Base-by-base conservation (phyloP, 2,888 invertebrate genomes). In the Cephus pulcher region DNA sequence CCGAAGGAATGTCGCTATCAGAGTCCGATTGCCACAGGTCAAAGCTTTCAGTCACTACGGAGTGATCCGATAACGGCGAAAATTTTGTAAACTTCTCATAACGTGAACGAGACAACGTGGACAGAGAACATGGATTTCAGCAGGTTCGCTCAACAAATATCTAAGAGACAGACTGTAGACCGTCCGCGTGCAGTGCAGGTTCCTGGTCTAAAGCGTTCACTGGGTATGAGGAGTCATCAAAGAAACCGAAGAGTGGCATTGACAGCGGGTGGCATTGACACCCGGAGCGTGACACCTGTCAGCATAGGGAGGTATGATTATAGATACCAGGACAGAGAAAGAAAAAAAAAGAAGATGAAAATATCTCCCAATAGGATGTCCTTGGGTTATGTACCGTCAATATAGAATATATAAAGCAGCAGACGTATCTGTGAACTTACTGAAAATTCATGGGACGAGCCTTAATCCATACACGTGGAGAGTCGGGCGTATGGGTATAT, bases 21-120 rank as follows among this genome's bases (percentile, higher is more conserved):
- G 85, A 85, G 85, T 82, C 86, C 88, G 88, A 88, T 89, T 89
- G 89, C 87, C 87, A 90, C 89, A 89, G 90, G 90, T 90, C 90
- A 90, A 87, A 90, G 88, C 88, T 87, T 88, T 88, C 86, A 88
- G 88, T 84, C 87, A 84, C 83, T 85, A 83, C 82, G 81, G 40
- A 40, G 15, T 80, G 78, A 76, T 77, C 77, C 82, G 87, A 88
- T 87, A 88, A 87, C 83, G 78, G 81, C 82, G 83, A 84, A 40
- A 86, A 85, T 87, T 89, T 86, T 84, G 86, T 83, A 82, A 86
- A 83, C 84, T 40, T 40, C 40, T 40, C 83, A 86, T 86, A 83
- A 80, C 15, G 74, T 34, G 74, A 40, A 40, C 40, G 40, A 6
- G 6, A 15, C 40, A 40, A 40, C 40, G 40, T 40, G 40, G 6